phyloP scores from a whole-genome alignment of 2,113 vertebrate genomes.

The Indicator indicator region DNA sequence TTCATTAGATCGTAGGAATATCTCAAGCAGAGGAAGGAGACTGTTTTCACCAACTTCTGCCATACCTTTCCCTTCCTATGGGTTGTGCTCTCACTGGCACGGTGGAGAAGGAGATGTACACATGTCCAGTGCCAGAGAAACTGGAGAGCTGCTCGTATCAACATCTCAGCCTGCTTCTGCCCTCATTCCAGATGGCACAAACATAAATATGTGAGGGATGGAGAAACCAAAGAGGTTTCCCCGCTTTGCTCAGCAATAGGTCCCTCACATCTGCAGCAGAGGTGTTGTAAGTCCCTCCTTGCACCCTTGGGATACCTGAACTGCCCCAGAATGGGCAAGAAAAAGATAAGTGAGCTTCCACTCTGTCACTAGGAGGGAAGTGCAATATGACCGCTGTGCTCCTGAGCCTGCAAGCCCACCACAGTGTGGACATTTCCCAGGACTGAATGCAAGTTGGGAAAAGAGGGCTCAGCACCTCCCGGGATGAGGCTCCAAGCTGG shows the following conservation, averaged over 20 bases:
- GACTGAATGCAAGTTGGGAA: background rate
- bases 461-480: background rate
- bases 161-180: background rate
- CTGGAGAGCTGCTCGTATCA: background rate
- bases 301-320: background rate
- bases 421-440: background rate
- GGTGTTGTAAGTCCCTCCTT: background rate
- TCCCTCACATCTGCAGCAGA: background rate
- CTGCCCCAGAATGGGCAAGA: fast-evolving
- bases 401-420: background rate
- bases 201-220: background rate
- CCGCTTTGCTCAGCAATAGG: background rate
- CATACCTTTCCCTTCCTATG: constrained; percentile 10
- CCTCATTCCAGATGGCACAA: background rate
- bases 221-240: background rate
- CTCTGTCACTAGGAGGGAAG: background rate
- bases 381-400: fast-evolving
- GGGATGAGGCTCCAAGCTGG: background rate
- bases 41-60: background rate
- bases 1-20: background rate
- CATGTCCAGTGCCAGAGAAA: background rate
- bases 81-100: background rate
- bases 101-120: background rate
- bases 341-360: background rate
- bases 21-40: background rate